Base-by-base conservation (phyloP, 2,888 invertebrate species). In the Uropetala carovei region DNA sequence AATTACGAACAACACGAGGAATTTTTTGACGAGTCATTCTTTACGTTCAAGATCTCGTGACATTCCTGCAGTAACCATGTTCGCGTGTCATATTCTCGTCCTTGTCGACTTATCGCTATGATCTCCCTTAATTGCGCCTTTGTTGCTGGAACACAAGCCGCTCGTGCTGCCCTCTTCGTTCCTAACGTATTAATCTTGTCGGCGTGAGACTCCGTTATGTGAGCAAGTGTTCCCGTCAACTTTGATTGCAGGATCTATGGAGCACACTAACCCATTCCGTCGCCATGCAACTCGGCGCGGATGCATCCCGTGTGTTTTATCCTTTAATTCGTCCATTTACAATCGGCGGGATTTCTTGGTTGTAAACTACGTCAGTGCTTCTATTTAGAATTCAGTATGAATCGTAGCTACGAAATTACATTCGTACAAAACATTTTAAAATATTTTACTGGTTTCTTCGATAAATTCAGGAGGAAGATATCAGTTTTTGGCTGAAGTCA, bases 211-310 rank as follows among this genome's bases (percentile, higher is more conserved):
- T 22, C 27, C 75, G 27, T 75, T 75, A 13, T 27, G 22, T 75
- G 75, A 75, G 22, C 75, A 75, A 75, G 75, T 75, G 75, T 14
- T 10, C 75, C 27, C 75, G 75, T 75, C 75, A 75, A 75, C 13
- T 75, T 27, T 75, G 75, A 75, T 75, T 75, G 75, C 75, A 75
- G 75, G 13, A 22, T 75, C 75, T 75, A 75, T 75, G 22, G 75
- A 43, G 5, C 7, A 75, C 13, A 27, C 22, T 27, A 75, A 10
- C 75, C 27, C 75, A 75, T 27, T 75, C 27, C 75, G 22, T 22
- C 27, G 75, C 22, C 13, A 75, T 27, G 75, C 27, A 43, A 43
- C 43, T 75, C 8, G n/a, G 4, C 11, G 9, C 10, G 27, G 43
- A 43, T 43, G 43, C 27, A 27, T 75, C 75, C 75, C 5, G 68